Evolutionary conservation across 2,888 invertebrate species (phyloP).

Genomic region (Chirona hameri): DNA sequence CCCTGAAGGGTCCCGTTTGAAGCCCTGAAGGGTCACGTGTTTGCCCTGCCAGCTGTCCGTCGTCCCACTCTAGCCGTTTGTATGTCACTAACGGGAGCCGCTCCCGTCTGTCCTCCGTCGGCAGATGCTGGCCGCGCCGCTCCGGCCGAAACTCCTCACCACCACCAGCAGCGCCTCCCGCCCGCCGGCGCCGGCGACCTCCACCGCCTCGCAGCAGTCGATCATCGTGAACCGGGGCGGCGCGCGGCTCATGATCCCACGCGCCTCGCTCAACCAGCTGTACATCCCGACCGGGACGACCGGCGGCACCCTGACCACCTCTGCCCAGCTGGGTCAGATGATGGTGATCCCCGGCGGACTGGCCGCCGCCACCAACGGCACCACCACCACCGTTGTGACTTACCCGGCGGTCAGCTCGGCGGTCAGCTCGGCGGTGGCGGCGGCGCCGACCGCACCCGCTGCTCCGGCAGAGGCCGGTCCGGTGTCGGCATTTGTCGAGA

Average conservation of each 20-base stretch:
- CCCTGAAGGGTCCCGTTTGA: no score
- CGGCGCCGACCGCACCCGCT: neutral
- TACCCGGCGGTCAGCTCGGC: neutral
- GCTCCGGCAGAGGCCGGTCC: constrained; percentile 41
- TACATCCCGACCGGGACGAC: neutral
- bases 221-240: neutral
- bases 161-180: neutral
- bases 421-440: neutral
- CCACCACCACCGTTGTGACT: neutral
- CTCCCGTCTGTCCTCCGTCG: neutral
- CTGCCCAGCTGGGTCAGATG: neutral
- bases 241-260: constrained; percentile 23
- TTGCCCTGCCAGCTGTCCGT: neutral
- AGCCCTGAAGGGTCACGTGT: no score
- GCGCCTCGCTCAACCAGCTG: constrained; percentile 6
- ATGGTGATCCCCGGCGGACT: constrained; percentile 29
- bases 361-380: neutral
- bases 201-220: neutral
- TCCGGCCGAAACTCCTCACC: neutral
- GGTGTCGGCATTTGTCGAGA: constrained; percentile 55
- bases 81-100: no score
- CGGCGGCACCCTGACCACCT: neutral
- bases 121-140: neutral
- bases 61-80: neutral
- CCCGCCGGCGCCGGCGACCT: neutral